Conservation (phyloP, 2,113 vertebrate genomes). For the Amblyopsis rosae region DNA sequence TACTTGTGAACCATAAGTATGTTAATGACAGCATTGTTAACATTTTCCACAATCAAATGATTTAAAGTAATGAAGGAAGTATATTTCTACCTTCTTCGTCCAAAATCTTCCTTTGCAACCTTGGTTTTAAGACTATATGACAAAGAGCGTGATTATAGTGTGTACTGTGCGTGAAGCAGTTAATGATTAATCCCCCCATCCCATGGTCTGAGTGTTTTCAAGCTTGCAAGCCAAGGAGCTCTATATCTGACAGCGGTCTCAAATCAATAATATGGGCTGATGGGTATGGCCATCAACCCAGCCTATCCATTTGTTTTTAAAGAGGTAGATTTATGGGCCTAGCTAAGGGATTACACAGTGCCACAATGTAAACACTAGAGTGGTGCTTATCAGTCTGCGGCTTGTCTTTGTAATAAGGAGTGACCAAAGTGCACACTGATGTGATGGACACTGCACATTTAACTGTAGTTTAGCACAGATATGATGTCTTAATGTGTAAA, state of each 20-base stretch:
- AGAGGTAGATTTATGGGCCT: conserved; percentile 34
- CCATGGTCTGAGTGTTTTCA: conserved; percentile 46
- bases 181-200: conserved; percentile 66
- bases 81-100: conserved; percentile 47
- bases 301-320: conserved; percentile 46
- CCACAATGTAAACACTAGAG: conserved; percentile 60
- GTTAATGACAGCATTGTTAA: no score
- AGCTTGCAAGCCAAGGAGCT: conserved; percentile 39
- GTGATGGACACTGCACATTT: conserved; percentile 58
- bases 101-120: neutral
- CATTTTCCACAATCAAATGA: no score
- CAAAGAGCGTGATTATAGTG: conserved; percentile 21
- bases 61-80: no score
- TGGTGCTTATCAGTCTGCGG: conserved; percentile 57
- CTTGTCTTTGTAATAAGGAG: conserved; percentile 54
- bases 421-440: conserved; percentile 63
- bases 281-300: conserved; percentile 35
- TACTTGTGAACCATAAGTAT: no score
- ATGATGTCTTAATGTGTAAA: conserved; percentile 27
- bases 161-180: conserved; percentile 33
- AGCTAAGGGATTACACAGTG: conserved; percentile 24
- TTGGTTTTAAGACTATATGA: conserved; percentile 32
- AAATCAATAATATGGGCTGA: conserved; percentile 41
- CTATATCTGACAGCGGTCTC: conserved; percentile 23
- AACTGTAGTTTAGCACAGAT: conserved; percentile 28